Conservation (phyloP, 2,888 invertebrate genomes). For the Tetheella fluctuosa region DNA sequence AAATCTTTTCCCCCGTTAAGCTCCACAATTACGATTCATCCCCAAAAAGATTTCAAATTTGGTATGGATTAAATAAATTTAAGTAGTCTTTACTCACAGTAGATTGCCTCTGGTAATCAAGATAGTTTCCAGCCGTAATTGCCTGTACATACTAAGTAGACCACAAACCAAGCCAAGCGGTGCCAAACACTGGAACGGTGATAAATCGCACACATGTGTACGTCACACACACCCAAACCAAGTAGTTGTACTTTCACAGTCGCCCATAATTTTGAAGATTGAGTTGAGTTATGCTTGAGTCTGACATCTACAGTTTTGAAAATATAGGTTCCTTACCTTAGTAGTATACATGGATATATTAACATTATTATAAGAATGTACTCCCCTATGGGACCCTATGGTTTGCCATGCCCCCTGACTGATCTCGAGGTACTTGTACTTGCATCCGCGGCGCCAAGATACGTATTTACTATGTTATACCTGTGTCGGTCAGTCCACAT, state of each 20-base stretch:
- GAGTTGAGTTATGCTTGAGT: too few relatives aligned
- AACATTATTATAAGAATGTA: too few relatives aligned
- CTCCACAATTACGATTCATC: background rate
- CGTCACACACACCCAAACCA: constrained; percentile 8
- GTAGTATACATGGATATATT: too few relatives aligned
- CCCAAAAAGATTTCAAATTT: background rate
- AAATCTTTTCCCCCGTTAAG: background rate
- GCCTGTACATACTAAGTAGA: constrained; percentile 9
- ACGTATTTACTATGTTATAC: too few relatives aligned
- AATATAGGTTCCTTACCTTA: too few relatives aligned
- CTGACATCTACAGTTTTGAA: background rate
- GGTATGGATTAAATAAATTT: background rate
- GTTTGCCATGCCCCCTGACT: too few relatives aligned
- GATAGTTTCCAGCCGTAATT: constrained; percentile 8
- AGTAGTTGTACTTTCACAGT: background rate
- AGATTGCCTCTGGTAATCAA: background rate
- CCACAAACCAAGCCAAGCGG: background rate
- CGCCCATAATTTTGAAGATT: background rate
- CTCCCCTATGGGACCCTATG: too few relatives aligned
- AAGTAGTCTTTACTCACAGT: background rate
- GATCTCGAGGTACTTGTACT: too few relatives aligned
- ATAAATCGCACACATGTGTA: constrained; percentile 5
- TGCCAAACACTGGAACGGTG: background rate
- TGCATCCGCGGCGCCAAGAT: too few relatives aligned
- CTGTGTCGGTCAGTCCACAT: too few relatives aligned